Evolutionary conservation across 1,140 invertebrate species (phyloP).

Genomic region (Macrobrachium rosenbergii): DNA sequence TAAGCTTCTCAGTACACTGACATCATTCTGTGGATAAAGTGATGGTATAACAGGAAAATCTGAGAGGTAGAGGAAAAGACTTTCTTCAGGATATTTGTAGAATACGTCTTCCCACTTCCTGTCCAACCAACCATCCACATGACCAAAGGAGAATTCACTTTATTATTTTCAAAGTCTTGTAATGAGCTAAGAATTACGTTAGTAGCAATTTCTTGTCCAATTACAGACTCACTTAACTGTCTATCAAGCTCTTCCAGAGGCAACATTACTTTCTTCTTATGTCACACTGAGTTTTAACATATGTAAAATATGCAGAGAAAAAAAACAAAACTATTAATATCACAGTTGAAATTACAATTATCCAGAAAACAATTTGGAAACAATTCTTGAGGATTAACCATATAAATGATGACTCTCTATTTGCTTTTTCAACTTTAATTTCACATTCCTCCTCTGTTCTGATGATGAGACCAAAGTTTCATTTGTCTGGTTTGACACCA

Average conservation of each 20-base stretch:
- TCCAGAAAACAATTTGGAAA: background rate
- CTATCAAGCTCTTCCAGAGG: background rate
- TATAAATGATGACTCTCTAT: background rate
- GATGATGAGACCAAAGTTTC: too few relatives aligned
- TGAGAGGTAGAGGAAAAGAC: background rate
- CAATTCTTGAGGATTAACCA: background rate
- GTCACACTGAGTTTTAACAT: conserved; percentile 3
- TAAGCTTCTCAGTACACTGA: too few relatives aligned
- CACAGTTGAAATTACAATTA: background rate
- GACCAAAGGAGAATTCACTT: background rate
- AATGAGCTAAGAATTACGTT: background rate
- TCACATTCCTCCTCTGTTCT: too few relatives aligned
- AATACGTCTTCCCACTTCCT: conserved; percentile 14
- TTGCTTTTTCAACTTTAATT: too few relatives aligned
- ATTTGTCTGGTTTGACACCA: too few relatives aligned
- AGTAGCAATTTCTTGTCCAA: conserved; percentile 23
- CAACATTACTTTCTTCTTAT: background rate
- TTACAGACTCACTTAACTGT: background rate
- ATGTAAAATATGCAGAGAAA: background rate
- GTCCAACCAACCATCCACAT: conserved; percentile 24
- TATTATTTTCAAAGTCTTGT: background rate
- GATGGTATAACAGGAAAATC: background rate
- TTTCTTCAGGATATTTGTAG: conserved; percentile 8
- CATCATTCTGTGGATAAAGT: background rate
- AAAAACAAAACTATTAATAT: background rate